Evolutionary conservation across 2,797 vertebrate species (phyloP).

Genomic region (Acrossocheilus wenchowensis): DNA sequence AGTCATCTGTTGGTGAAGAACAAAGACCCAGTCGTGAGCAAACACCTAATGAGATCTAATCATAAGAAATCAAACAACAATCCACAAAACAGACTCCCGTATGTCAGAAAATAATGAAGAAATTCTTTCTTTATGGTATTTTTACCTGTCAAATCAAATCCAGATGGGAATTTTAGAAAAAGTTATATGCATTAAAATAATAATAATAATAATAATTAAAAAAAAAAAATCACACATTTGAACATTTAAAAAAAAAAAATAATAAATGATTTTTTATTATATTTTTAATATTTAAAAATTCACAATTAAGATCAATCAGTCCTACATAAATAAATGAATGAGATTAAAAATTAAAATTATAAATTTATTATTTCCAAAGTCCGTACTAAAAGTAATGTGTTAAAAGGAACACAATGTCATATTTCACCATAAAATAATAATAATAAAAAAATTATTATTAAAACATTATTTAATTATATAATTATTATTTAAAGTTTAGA

Average conservation of each 20-base stretch:
- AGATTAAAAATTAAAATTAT: not conserved
- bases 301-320: not conserved
- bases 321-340: not conserved
- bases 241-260: not conserved
- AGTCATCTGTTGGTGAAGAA: slow-evolving; percentile 77
- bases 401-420: not conserved
- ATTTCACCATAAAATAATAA: not conserved
- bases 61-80: not conserved
- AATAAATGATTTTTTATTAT: not conserved
- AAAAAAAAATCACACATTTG: too few relatives aligned
- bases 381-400: not conserved
- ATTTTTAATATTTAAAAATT: not conserved
- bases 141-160: not conserved
- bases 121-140: not conserved
- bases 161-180: not conserved
- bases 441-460: not conserved
- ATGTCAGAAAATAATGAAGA: not conserved
- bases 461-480: not conserved
- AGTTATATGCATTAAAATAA: not conserved
- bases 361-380: not conserved
- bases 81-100: not conserved
- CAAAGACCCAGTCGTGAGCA: not conserved
- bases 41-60: slow-evolving; percentile 17
- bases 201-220: not conserved
- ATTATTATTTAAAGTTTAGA: not conserved